A percentile compares a stretch with the other conserved stretches of the same genome.
Evolutionary conservation across 2,888 invertebrate species (phyloP).

Genomic region (Shargacucullia verbasci): DNA sequence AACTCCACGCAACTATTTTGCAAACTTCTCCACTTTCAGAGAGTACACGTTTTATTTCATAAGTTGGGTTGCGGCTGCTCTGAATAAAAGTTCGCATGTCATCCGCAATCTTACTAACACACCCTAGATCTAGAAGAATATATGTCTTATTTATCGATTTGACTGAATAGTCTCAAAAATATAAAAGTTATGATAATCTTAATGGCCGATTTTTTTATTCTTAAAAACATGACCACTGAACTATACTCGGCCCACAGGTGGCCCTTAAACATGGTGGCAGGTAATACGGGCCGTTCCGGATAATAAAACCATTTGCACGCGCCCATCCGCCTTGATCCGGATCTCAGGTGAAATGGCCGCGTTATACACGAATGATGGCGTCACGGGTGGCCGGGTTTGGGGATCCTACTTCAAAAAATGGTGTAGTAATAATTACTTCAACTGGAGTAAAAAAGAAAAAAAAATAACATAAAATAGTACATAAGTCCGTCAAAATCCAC

Average conservation of each 20-base stretch:
- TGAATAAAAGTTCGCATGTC: slow-evolving; percentile 21
- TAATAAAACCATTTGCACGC: slow-evolving; percentile 76
- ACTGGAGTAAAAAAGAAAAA: too few species aligned
- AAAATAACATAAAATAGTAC: too few species aligned
- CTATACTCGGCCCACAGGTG: slow-evolving; percentile 67
- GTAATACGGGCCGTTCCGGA: slow-evolving; percentile 60
- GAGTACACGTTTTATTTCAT: slow-evolving; percentile 44
- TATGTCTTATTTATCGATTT: neutral
- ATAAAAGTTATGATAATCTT: too few species aligned
- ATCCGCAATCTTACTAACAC: slow-evolving; percentile 21
- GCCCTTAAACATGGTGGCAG: slow-evolving; percentile 63
- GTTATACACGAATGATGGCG: slow-evolving; percentile 48
- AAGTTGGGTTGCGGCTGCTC: slow-evolving; percentile 22
- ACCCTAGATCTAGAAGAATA: slow-evolving; percentile 1
- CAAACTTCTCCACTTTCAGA: slow-evolving; percentile 47
- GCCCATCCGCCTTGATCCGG: slow-evolving; percentile 58
- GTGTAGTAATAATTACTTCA: too few species aligned
- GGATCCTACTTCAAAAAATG: neutral
- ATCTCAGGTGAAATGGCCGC: slow-evolving; percentile 62
- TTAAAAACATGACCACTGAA: slow-evolving; percentile 17
- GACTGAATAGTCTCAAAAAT: too few species aligned
- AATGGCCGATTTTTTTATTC: neutral
- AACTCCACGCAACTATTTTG: slow-evolving; percentile 46
- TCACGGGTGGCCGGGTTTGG: slow-evolving; percentile 6
- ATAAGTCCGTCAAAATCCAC: too few species aligned